A percentile compares a stretch with the other conserved stretches of the same genome.
Evolutionary conservation across 2,888 invertebrate species (phyloP).

Genomic region (Gerris lacustris): DNA sequence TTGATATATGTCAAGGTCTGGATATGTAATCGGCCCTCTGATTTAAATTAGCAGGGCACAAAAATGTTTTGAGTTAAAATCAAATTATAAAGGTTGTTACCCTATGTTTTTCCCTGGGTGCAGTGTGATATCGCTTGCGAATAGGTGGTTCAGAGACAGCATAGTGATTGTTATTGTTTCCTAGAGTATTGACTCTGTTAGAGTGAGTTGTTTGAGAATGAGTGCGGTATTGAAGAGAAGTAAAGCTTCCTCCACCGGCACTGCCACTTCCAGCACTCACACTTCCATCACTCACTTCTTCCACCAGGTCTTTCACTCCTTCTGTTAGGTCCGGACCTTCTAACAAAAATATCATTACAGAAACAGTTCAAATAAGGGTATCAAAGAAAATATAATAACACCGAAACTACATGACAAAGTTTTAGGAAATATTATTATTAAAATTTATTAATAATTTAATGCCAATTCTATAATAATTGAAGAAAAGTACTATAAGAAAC

Average conservation of each 20-base stretch:
- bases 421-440: no score
- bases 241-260: conserved; percentile 31
- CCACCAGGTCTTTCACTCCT: conserved; percentile 28
- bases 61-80: no score
- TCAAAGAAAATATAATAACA: no score
- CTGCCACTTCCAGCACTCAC: conserved; percentile 30
- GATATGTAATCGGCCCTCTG: no score
- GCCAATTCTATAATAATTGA: no score
- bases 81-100: conserved; percentile 33
- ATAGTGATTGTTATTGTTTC: conserved; percentile 18
- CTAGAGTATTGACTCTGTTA: conserved; percentile 8
- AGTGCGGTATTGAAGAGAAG: conserved; percentile 30
- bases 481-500: no score
- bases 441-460: no score
- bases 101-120: conserved; percentile 48
- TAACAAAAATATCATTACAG: conserved; percentile 1
- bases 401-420: no score
- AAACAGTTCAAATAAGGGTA: no score
- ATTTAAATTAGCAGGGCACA: no score
- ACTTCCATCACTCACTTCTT: conserved; percentile 33
- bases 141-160: conserved; percentile 24
- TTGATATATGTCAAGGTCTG: no score
- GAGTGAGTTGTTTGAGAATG: conserved; percentile 12
- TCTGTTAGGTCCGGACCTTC: conserved; percentile 23
- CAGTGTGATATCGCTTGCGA: conserved; percentile 46